These are phyloP conservation scores for Cephus pygmeus DNA, from an alignment of 2,888 invertebrate genomes.

Conservation along the genomic window DNA sequence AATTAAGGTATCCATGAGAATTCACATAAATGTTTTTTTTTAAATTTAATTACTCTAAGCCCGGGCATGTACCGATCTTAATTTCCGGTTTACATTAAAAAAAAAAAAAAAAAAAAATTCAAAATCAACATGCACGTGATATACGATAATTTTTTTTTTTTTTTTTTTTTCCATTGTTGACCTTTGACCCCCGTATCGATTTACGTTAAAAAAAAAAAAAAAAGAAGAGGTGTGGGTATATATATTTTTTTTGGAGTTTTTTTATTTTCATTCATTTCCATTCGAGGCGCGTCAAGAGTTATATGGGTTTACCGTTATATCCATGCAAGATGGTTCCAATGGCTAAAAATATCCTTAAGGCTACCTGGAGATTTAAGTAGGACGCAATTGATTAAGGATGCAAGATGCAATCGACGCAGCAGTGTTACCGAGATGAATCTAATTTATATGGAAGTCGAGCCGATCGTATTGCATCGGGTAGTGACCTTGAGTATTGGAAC, in stretches of 20 bases:
- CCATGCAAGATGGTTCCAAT: not conserved
- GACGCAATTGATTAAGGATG: not conserved
- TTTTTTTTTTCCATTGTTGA: not conserved
- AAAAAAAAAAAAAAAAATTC: not conserved
- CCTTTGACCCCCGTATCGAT: not conserved
- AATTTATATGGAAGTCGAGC: not conserved
- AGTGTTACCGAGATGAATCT: not conserved
- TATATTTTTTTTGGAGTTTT: not conserved
- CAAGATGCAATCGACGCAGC: not conserved
- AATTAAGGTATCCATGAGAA: slow-evolving; percentile 25
- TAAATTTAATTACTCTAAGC: not conserved
- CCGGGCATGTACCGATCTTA: not conserved
- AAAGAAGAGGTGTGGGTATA: not conserved
- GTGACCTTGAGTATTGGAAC: not conserved
- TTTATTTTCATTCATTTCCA: not conserved
- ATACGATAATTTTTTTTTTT: no score
- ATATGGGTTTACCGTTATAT: not conserved
- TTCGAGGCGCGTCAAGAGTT: not conserved
- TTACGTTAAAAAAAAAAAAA: not conserved
- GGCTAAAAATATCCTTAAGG: not conserved
- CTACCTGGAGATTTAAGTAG: not conserved
- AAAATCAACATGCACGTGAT: not conserved
- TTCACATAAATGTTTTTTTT: not conserved
- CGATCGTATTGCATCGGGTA: not conserved
- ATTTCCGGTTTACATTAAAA: not conserved